phyloP scores from a whole-genome alignment of 2,888 invertebrate species.

The Calameuta filiformis region DNA sequence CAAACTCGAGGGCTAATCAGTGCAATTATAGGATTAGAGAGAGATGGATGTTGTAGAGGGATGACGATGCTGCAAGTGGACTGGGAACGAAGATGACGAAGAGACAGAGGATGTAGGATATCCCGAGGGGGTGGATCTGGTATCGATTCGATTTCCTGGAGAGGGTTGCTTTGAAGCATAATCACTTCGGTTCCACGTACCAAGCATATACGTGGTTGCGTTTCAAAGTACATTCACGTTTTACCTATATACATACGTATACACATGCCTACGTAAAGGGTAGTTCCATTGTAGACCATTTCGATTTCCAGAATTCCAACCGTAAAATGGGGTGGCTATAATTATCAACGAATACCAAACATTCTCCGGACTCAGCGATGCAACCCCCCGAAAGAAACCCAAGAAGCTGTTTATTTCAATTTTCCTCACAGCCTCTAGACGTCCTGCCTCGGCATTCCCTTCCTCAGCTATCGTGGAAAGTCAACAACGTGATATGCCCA shows the following conservation, averaged over 20 bases:
- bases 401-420: not conserved
- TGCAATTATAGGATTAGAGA: slow-evolving; percentile 40
- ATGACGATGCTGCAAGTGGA: not conserved
- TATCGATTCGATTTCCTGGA: slow-evolving; percentile 45
- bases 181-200: slow-evolving; percentile 38
- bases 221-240: slow-evolving; percentile 17
- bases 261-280: not conserved
- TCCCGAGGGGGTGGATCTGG: slow-evolving; percentile 11
- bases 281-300: not conserved
- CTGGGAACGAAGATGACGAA: not conserved
- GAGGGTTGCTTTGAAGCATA: slow-evolving; percentile 44
- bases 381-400: not conserved
- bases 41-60: slow-evolving; percentile 21
- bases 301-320: not conserved
- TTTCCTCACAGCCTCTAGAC: not conserved
- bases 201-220: slow-evolving; percentile 16
- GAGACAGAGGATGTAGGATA: slow-evolving; percentile 1
- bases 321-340: not conserved
- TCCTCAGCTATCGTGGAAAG: not conserved
- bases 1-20: slow-evolving; percentile 34
- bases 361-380: not conserved
- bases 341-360: not conserved
- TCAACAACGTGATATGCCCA: not conserved
- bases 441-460: not conserved
- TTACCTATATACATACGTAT: not conserved